Conservation (phyloP, 2,113 vertebrate species). For the Mus pahari region DNA sequence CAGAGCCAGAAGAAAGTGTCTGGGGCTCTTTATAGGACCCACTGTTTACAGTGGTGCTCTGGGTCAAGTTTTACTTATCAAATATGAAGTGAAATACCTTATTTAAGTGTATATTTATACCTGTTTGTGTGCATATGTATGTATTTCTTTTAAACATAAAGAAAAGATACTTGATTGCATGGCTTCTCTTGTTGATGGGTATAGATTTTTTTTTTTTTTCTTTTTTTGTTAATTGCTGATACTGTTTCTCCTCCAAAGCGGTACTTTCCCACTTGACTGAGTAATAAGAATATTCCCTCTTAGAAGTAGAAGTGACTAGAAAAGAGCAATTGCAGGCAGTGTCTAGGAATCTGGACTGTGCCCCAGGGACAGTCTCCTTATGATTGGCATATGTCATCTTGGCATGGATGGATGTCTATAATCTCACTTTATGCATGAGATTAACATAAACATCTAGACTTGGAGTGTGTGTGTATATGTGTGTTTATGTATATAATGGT, state of each 20-base stretch:
- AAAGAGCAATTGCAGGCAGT: not conserved
- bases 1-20: not conserved
- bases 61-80: conserved; percentile 34
- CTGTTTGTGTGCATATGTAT: not conserved
- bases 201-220: not conserved
- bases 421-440: not conserved
- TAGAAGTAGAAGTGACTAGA: not conserved
- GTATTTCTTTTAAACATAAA: not conserved
- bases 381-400: not conserved
- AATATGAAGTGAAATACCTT: conserved; percentile 13
- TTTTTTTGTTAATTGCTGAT: not conserved
- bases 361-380: not conserved
- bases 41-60: not conserved
- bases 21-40: not conserved
- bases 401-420: not conserved
- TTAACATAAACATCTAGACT: not conserved
- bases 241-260: not conserved
- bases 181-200: conserved; percentile 9
- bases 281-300: not conserved
- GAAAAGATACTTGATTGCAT: not conserved
- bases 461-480: accelerated
- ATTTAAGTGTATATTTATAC: not conserved
- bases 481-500: not conserved
- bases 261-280: not conserved
- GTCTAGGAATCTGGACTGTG: not conserved